Conservation (phyloP, 2,888 invertebrate genomes). For the Dolichopus griseipennis region DNA sequence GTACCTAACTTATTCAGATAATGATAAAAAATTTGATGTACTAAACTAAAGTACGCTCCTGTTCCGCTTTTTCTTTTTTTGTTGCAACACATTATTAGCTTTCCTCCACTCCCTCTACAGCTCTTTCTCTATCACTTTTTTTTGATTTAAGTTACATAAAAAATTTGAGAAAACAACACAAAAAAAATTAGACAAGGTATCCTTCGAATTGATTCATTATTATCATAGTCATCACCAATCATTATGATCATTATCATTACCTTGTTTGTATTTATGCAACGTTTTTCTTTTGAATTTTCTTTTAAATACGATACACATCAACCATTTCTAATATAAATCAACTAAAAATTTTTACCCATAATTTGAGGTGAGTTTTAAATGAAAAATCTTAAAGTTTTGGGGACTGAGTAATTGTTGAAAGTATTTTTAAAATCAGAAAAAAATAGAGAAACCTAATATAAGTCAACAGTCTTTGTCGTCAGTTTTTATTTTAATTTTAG, state of each 20-base stretch:
- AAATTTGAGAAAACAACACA: neutral
- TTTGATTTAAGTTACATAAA: neutral
- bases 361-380: neutral
- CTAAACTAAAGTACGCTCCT: too few relatives aligned
- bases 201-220: neutral
- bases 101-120: too few relatives aligned
- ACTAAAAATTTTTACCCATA: too few relatives aligned
- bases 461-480: conserved; percentile 1
- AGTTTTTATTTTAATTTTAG: neutral
- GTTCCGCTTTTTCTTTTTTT: too few relatives aligned
- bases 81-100: too few relatives aligned
- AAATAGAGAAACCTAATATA: neutral
- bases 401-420: too few relatives aligned
- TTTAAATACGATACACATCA: neutral
- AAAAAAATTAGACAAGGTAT: neutral
- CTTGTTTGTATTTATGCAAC: neutral
- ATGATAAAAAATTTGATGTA: too few relatives aligned
- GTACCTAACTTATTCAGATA: too few relatives aligned
- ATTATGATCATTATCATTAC: neutral
- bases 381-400: neutral
- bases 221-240: neutral
- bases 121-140: too few relatives aligned
- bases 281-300: neutral
- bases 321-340: neutral
- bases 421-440: neutral